Base-by-base conservation (phyloP, 1,140 invertebrate genomes). In the Lanistes nyassanus region DNA sequence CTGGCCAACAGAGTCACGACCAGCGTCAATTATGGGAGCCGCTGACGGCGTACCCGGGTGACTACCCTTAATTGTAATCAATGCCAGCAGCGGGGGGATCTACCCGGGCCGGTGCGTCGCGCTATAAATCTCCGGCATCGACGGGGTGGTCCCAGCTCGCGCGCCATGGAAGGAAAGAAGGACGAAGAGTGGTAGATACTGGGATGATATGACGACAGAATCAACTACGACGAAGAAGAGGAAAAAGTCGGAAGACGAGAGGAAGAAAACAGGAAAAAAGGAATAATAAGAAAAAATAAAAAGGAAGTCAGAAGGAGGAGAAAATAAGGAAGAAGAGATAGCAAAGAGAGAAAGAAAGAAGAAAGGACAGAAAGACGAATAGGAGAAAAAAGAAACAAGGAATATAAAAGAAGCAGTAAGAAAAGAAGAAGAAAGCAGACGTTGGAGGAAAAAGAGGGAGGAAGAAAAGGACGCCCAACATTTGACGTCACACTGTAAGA, bases 241-340 rank as follows among this genome's bases (percentile, higher is more conserved):
- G 51, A 55, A 39, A 74, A 62, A 65, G 73, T 65, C 42, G 47
- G 34, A 39, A 34, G 47, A 7, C 19, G 34, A 47, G 37, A 47
- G 5, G 23, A 47, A 75, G 60, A 75, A 47, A 67, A 21, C 51
- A 51, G 55, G 64, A 75, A 36, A 47, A 65, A 67, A 7, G 56
- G 47, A 56, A 42, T 47, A 42, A 65, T 23, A 65, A 62, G 62
- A 37, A 66, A 37, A 65, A 26, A 70, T 37, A 70, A 26, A 70
- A 51, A 70, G 31, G 51, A 26, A 70, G 36, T 13, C 4, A 34
- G 37, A 39, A 11, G 6, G 65, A 67, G 9, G 31, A 67, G n/a
- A 6, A 67, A 67, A 39, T 7, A 31, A 21, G 9, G 37, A 7
- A 67, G 37, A 21, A 67, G 6, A 11, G 23, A 9, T 5, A 67